Conservation (phyloP, 2,888 invertebrate species). For the Cheilosia soror region DNA sequence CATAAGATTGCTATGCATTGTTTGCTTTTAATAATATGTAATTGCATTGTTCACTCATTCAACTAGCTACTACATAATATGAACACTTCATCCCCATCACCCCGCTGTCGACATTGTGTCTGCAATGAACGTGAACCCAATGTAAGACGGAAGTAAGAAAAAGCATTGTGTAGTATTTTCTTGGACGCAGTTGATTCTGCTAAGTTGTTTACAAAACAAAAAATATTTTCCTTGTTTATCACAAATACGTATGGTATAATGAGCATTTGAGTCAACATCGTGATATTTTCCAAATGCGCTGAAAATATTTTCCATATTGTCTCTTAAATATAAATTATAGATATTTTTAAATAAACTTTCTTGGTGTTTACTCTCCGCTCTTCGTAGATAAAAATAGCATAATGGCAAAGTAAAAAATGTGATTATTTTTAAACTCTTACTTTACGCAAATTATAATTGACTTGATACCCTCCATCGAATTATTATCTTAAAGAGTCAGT, state of each 20-base stretch:
- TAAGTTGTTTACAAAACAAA: conserved; percentile 59
- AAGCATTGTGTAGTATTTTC: conserved; percentile 28
- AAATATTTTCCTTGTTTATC: conserved; percentile 48
- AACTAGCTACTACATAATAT: background rate
- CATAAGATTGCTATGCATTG: too few relatives aligned
- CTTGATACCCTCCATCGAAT: conserved; percentile 31
- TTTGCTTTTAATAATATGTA: too few relatives aligned
- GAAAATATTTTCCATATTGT: background rate
- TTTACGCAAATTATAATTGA: conserved; percentile 26
- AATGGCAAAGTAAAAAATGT: conserved; percentile 26
- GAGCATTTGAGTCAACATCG: conserved; percentile 2
- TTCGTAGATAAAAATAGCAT: conserved; percentile 50
- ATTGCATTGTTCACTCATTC: background rate
- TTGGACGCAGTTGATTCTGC: conserved; percentile 22
- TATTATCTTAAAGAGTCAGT: conserved; percentile 8
- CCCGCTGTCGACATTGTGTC: conserved; percentile 58
- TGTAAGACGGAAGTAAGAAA: conserved; percentile 54
- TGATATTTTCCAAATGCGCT: conserved; percentile 12
- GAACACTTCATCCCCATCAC: background rate
- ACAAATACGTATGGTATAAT: conserved; percentile 10
- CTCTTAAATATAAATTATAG: conserved; percentile 22
- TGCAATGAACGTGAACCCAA: conserved; percentile 49
- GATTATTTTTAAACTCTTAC: conserved; percentile 53
- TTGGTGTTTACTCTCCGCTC: conserved; percentile 25
- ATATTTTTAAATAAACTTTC: background rate